phyloP scores from a whole-genome alignment of 2,797 vertebrate genomes.

The Potorous gilbertii region DNA sequence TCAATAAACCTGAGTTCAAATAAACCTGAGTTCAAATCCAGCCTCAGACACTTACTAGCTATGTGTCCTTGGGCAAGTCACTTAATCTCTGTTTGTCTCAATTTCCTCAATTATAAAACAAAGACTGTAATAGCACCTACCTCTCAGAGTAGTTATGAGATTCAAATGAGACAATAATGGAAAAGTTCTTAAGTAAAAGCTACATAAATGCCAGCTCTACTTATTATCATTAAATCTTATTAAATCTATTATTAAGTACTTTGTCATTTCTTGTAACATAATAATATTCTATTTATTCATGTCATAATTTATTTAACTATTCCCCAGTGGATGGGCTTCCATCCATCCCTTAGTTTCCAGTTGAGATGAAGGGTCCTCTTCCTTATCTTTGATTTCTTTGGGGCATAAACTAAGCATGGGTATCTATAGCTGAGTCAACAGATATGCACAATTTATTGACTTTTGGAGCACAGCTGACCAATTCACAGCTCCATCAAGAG shows the following conservation, averaged over 20 bases:
- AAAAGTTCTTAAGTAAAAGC: background rate
- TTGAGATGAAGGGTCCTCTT: background rate
- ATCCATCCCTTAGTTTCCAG: background rate
- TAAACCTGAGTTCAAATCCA: background rate
- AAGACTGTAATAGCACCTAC: background rate
- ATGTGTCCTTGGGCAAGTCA: constrained; percentile 1
- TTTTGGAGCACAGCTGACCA: background rate
- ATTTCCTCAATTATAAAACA: background rate
- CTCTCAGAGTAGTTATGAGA: background rate
- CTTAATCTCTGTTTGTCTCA: background rate
- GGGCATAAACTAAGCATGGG: background rate
- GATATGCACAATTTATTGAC: background rate
- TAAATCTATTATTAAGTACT: background rate
- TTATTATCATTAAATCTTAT: background rate
- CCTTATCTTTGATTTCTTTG: background rate
- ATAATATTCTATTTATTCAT: background rate
- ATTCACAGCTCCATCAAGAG: background rate
- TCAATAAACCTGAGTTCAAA: background rate
- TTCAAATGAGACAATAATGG: background rate
- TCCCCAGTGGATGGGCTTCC: background rate
- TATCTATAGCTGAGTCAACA: background rate
- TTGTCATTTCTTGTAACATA: background rate
- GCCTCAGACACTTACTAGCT: background rate
- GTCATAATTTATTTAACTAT: background rate
- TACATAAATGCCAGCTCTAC: background rate